Percentiles rank a stretch among this genome's conserved stretches.
These are phyloP conservation scores for Elephantulus edwardii DNA, from an alignment of 2,113 vertebrate genomes.

Conservation along the genomic window DNA sequence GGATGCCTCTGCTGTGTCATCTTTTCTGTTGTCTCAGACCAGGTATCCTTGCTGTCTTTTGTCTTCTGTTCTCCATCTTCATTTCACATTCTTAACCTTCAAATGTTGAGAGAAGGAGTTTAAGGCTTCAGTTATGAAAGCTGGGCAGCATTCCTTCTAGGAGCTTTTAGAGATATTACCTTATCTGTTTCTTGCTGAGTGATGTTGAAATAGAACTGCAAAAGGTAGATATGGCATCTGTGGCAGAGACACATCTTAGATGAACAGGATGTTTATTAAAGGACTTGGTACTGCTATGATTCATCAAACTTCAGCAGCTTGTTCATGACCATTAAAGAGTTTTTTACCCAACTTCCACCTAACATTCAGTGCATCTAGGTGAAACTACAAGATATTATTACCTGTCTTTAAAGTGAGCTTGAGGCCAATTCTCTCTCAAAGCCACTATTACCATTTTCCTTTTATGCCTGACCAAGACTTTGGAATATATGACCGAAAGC, in stretches of 20 bases:
- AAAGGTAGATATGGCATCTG: conserved; percentile 2
- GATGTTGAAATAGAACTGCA: conserved; percentile 27
- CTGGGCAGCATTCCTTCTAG: background rate
- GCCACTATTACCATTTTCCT: background rate
- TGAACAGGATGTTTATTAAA: background rate
- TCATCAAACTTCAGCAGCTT: background rate
- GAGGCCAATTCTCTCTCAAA: background rate
- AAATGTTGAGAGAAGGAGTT: background rate
- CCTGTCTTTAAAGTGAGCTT: background rate
- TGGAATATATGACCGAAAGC: conserved; percentile 14
- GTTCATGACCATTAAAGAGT: background rate
- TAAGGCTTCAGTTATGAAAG: conserved; percentile 1
- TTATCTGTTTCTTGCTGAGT: conserved; percentile 34
- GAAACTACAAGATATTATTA: background rate
- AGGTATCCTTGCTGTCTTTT: background rate
- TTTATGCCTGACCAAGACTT: background rate
- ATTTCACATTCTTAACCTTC: background rate
- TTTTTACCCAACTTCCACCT: background rate
- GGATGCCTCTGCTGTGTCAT: background rate
- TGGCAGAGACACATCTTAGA: background rate
- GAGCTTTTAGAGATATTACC: conserved; percentile 19
- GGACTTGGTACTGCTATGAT: background rate
- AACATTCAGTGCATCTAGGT: background rate
- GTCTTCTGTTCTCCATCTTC: background rate
- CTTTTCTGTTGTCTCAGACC: background rate